These are phyloP conservation scores for Takifugu rubripes DNA, from an alignment of 2,797 vertebrate species.

Conservation along the genomic window DNA sequence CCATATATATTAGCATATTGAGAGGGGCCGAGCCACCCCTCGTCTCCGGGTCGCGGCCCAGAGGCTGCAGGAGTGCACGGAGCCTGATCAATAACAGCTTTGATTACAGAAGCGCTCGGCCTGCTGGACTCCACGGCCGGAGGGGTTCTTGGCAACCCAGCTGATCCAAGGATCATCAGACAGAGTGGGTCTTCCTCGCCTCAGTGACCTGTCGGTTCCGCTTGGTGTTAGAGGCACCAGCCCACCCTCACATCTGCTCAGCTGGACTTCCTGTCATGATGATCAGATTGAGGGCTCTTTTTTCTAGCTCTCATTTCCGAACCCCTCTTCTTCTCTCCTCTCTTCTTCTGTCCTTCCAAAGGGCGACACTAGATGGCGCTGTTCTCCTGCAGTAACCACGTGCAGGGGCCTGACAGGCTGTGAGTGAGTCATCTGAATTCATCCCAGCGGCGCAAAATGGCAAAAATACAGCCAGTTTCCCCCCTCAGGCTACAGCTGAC, in stretches of 20 bases:
- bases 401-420: slow-evolving; percentile 36
- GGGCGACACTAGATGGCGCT: slow-evolving; percentile 64
- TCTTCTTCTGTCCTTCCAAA: not conserved
- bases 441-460: slow-evolving; percentile 36
- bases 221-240: slow-evolving; percentile 44
- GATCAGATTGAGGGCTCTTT: not conserved
- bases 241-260: slow-evolving; percentile 37
- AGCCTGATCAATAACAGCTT: slow-evolving; percentile 77
- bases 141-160: slow-evolving; percentile 56
- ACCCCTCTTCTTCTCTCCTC: not conserved
- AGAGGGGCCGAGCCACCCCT: slow-evolving; percentile 45
- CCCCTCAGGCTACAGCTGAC: slow-evolving; percentile 44
- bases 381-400: slow-evolving; percentile 35
- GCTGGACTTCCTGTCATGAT: slow-evolving; percentile 20
- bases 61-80: slow-evolving; percentile 46
- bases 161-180: slow-evolving; percentile 75
- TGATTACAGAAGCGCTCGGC: slow-evolving; percentile 62
- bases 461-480: slow-evolving; percentile 46
- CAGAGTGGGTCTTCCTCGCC: slow-evolving; percentile 58
- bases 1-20: slow-evolving; percentile 70
- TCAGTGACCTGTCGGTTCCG: slow-evolving; percentile 61
- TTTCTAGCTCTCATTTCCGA: not conserved
- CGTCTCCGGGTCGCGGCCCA: slow-evolving; percentile 55
- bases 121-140: slow-evolving; percentile 70
- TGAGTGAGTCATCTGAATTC: slow-evolving; percentile 60